Percentiles rank a stretch among this genome's conserved stretches.
Evolutionary conservation across 2,113 vertebrate genomes (phyloP).

Genomic region (Datnioides undecimradiatus): DNA sequence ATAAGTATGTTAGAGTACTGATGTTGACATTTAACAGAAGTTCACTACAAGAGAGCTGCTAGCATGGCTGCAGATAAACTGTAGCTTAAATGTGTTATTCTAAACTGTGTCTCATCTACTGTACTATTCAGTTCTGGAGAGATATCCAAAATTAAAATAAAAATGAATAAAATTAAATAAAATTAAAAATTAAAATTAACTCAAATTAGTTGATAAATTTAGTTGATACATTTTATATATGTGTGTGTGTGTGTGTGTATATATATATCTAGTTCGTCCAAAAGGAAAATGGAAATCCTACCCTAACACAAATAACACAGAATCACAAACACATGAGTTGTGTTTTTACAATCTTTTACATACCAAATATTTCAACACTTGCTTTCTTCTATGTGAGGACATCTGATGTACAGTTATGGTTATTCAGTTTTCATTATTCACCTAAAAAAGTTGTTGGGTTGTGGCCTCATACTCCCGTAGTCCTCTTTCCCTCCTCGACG

Average conservation of each 20-base stretch:
- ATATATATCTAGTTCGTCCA: too few species aligned
- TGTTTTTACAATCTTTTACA: background rate
- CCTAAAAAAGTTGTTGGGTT: conserved; percentile 35
- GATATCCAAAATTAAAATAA: background rate
- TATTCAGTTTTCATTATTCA: conserved; percentile 12
- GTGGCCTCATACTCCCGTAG: conserved; percentile 36
- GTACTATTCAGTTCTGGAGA: background rate
- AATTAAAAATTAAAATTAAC: too few species aligned
- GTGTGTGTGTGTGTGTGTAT: too few species aligned
- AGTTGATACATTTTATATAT: too few species aligned
- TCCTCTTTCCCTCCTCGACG: conserved; percentile 12
- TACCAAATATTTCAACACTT: background rate
- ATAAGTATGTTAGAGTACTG: too few species aligned
- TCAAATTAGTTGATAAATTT: too few species aligned
- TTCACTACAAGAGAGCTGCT: too few species aligned
- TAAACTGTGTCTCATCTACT: background rate
- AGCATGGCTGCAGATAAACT: too few species aligned
- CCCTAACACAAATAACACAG: background rate
- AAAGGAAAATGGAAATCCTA: background rate
- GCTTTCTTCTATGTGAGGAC: background rate
- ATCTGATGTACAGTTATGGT: background rate
- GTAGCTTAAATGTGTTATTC: too few species aligned
- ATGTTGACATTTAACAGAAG: too few species aligned
- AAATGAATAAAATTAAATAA: too few species aligned
- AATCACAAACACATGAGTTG: background rate